These are phyloP conservation scores for Tringa solitaria DNA, from an alignment of 2,113 vertebrate species.

Conservation along the genomic window DNA sequence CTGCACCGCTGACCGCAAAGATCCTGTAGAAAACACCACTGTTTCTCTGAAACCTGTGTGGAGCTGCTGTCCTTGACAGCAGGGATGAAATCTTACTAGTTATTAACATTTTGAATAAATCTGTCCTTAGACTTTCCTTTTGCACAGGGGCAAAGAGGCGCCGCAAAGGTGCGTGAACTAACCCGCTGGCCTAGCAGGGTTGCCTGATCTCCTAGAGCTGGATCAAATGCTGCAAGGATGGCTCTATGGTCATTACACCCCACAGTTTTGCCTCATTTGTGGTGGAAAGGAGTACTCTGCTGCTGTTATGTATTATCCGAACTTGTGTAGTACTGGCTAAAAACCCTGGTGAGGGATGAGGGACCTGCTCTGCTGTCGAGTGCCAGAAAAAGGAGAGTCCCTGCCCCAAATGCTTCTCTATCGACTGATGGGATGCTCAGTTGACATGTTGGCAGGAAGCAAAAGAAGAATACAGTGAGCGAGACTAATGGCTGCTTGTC, in stretches of 20 bases:
- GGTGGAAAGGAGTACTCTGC: neutral
- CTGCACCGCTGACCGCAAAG: neutral
- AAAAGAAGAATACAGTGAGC: neutral
- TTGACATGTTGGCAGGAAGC: rapidly evolving
- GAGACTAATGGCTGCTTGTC: neutral
- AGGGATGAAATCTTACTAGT: neutral
- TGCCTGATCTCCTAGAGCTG: neutral
- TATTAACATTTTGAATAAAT: neutral
- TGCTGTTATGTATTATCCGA: neutral
- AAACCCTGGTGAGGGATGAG: rapidly evolving
- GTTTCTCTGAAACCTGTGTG: neutral
- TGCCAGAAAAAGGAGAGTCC: neutral
- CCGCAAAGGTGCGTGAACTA: neutral
- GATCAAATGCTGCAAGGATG: neutral
- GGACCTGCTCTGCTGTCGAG: neutral
- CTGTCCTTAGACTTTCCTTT: neutral
- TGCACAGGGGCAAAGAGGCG: neutral
- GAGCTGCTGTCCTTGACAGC: neutral
- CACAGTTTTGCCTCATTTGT: neutral
- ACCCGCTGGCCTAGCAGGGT: neutral
- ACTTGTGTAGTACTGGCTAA: neutral
- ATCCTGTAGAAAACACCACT: neutral
- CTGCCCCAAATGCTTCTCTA: rapidly evolving
- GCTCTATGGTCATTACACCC: neutral
- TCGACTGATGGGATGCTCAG: neutral